Evolutionary conservation across 2,797 vertebrate species (phyloP), one percentile per base, ranked within the genome.

Genomic region (Dicrostonyx torquatus): DNA sequence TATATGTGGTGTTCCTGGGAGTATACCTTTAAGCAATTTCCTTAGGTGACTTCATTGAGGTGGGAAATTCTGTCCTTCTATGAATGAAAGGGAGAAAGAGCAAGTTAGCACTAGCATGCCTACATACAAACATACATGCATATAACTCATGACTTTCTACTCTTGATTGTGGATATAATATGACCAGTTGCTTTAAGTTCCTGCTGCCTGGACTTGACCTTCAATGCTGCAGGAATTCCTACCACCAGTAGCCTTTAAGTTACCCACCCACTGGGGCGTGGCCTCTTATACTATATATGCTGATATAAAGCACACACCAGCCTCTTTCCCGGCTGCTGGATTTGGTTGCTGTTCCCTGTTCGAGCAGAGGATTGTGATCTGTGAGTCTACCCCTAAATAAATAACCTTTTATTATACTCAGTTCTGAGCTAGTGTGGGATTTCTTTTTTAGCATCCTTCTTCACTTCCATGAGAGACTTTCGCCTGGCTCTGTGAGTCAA

Each of bases 271-370:
- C 55, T 58, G 55, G 55, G 2, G 55, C 20, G 0, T 22, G 20
- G 55, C 55, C 1, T 58, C 20, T 2, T 58, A 22, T 58, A 58
- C 20, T 22, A 22, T 1, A 22, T 0, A 58, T 20, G 2, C 55
- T 0, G 0, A 58, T 22, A 58, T 58, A 58, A 58, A 58, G 55
- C 55, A 0, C 0, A 0, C 20, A 58, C 6, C 55, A 22, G 20
- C 20, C 55, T 58, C 6, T 58, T 58, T 58, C 55, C 7, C 20
- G 0, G 20, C 20, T 58, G 55, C 20, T 8, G 55, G 20, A 58
- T 22, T 58, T 0, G 0, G 7, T 22, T 58, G 55, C 55, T 58
- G 55, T 58, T 58, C 55, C 55, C 55, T 58, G 55, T 58, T 22
- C 20, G 20, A 58, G 7, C 55, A 58, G 20, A 58, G 20, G 55